phyloP scores from a whole-genome alignment of 2,113 vertebrate species.

The Chamaea fasciata region DNA sequence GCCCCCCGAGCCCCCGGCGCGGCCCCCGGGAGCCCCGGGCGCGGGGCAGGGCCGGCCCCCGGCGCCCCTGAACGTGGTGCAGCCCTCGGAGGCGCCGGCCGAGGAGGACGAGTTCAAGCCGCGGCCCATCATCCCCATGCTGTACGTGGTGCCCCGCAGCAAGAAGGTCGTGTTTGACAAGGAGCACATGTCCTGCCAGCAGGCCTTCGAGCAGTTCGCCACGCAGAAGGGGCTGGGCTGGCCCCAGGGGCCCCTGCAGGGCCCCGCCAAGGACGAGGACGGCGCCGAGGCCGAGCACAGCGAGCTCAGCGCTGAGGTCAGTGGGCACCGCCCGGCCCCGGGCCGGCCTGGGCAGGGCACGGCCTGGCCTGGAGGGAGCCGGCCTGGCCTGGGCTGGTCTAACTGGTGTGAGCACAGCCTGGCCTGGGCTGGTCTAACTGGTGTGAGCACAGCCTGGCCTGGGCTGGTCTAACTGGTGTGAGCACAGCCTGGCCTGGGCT shows the following conservation, averaged over 20 bases:
- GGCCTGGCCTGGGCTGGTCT: too few species aligned
- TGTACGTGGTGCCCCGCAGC: conserved; percentile 72
- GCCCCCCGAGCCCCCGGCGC: neutral
- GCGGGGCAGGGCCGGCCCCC: neutral
- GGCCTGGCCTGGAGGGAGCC: too few species aligned
- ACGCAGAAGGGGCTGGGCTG: conserved; percentile 17
- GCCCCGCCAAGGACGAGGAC: conserved; percentile 29
- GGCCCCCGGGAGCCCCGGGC: fast-evolving
- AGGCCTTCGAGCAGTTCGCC: conserved; percentile 80
- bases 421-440: too few species aligned
- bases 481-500: too few species aligned
- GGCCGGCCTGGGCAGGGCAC: too few species aligned
- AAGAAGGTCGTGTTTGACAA: conserved; percentile 60
- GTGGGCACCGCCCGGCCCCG: neutral
- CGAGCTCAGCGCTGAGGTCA: neutral
- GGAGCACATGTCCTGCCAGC: conserved; percentile 76
- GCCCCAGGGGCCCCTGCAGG: neutral
- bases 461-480: too few species aligned
- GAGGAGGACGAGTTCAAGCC: conserved; percentile 62
- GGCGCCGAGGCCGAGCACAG: neutral
- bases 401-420: too few species aligned
- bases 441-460: too few species aligned
- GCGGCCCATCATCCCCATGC: conserved; percentile 74
- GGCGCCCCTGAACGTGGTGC: conserved; percentile 47
- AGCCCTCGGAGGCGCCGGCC: neutral